phyloP scores from a whole-genome alignment of 2,113 vertebrate genomes.

The Podocnemis expansa region DNA sequence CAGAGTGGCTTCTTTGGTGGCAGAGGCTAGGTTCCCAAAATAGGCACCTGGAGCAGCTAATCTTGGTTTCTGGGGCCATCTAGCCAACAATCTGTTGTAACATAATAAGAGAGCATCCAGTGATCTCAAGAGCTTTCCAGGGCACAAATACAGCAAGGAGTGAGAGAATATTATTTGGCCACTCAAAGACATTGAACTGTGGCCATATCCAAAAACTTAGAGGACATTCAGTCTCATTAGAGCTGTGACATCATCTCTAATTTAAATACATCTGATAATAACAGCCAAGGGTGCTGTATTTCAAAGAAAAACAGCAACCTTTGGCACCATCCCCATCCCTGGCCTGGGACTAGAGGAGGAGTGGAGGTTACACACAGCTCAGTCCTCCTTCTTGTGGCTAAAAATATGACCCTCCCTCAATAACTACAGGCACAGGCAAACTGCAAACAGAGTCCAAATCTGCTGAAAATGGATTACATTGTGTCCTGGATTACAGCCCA shows the following conservation, averaged over 20 bases:
- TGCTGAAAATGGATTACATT: neutral
- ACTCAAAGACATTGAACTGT: neutral
- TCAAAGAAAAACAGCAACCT: neutral
- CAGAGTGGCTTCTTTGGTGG: no score
- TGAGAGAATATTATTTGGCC: neutral
- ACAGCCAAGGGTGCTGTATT: neutral
- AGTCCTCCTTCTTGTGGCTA: neutral
- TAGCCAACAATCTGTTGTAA: neutral
- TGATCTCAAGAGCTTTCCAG: neutral
- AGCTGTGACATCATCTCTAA: neutral
- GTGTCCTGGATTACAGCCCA: neutral
- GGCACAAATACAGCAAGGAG: accelerated
- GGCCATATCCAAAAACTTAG: neutral
- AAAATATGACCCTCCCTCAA: neutral
- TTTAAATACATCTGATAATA: neutral
- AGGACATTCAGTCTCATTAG: neutral
- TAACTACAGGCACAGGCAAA: accelerated
- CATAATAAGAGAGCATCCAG: neutral
- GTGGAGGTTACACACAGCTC: neutral
- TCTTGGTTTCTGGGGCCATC: neutral
- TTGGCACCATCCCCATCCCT: neutral
- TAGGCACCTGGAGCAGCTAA: no score
- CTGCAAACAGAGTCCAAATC: neutral
- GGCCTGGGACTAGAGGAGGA: neutral
- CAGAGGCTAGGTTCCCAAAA: no score